phyloP scores from a whole-genome alignment of 2,888 invertebrate species.

The Harpalus rubripes region DNA sequence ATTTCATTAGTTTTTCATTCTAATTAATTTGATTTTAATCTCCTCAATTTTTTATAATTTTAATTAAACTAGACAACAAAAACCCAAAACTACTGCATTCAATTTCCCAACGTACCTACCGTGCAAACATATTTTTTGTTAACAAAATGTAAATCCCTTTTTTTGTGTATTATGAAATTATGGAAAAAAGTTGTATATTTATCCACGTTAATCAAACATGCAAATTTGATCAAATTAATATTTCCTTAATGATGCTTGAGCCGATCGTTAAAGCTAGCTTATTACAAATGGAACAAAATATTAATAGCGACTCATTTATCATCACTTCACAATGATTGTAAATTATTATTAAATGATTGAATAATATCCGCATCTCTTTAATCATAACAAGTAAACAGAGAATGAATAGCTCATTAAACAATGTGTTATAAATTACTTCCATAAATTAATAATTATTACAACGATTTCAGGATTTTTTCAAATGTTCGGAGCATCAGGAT shows the following conservation, averaged over 20 bases:
- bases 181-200: background rate
- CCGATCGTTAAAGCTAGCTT: conserved; percentile 4
- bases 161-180: background rate
- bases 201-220: conserved; percentile 8
- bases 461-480: background rate
- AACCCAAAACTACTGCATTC: too few species aligned
- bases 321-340: conserved; percentile 32
- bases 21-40: too few species aligned
- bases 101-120: too few species aligned
- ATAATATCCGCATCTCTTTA: conserved; percentile 10
- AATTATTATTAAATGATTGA: conserved; percentile 29
- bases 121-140: too few species aligned
- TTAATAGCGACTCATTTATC: conserved; percentile 37
- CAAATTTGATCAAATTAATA: conserved; percentile 12
- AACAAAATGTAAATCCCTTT: too few species aligned
- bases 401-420: conserved; percentile 51
- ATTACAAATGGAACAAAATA: conserved; percentile 32
- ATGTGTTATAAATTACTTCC: conserved; percentile 32
- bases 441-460: conserved; percentile 42
- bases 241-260: conserved; percentile 18
- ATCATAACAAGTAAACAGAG: conserved; percentile 10
- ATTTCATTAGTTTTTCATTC: too few species aligned
- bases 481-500: too few species aligned
- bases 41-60: too few species aligned
- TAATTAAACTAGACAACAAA: too few species aligned